Base-by-base conservation (phyloP, 2,888 invertebrate genomes). In the Pedicia rivosa region DNA sequence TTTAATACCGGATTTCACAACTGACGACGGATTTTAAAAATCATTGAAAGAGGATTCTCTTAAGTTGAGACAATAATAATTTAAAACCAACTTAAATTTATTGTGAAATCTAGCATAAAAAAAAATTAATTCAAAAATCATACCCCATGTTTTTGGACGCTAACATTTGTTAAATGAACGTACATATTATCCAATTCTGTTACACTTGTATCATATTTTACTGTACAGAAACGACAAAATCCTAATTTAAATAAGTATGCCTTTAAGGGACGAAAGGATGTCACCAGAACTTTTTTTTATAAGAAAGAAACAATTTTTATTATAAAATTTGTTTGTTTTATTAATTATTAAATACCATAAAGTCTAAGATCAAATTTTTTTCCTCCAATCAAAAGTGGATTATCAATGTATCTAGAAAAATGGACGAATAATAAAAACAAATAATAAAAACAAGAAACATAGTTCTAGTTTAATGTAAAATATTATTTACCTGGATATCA, bases 81-180 rank as follows among this genome's bases (percentile, higher is more conserved):
- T n/a, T n/a, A n/a, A n/a, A n/a, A n/a, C n/a, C n/a, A n/a, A n/a
- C n/a, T n/a, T n/a, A n/a, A n/a, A n/a, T n/a, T n/a, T n/a, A n/a
- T n/a, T n/a, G n/a, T n/a, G n/a, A n/a, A n/a, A n/a, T n/a, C n/a
- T n/a, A n/a, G n/a, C n/a, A n/a, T n/a, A n/a, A n/a, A n/a, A n/a
- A n/a, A n/a, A n/a, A n/a, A n/a, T n/a, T n/a, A n/a, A n/a, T n/a
- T n/a, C n/a, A n/a, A n/a, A n/a, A n/a, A n/a, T n/a, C n/a, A n/a
- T n/a, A n/a, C n/a, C 3, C 92, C 92, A 54, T 91, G 90, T 59
- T 92, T 94, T 61, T 97, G 95, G n/a, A 95, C 90, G 40, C 94
- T 92, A 4, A 94, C 94, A 56, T 95, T 95, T 9, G 94, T 94
- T 37, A 94, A 68, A 65, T 94, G 94, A 37, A 92, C 84, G 53